Evolutionary conservation across 1,140 invertebrate species (phyloP), one percentile per base, ranked within the genome.

Genomic region (Wiebesia pumilae): DNA sequence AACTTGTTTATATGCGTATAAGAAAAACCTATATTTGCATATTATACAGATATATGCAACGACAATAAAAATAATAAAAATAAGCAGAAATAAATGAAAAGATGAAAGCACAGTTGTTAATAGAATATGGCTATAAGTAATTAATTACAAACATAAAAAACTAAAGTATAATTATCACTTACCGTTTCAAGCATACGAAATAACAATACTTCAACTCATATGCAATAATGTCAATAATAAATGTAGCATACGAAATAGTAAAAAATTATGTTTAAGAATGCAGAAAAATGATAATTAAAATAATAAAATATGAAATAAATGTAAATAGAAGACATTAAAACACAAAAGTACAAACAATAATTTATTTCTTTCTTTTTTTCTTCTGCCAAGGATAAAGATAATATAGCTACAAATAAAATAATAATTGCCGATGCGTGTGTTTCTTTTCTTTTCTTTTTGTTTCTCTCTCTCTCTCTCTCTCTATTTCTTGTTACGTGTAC

Each of bases 321-420:
- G 67, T 75, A 88, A 87, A 88, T 89, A 88, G 87, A 88, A 89
- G 88, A 90, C 87, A 87, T 86, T 87, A 89, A 69, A 91, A 91
- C 90, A 88, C 89, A 92, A 90, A 91, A 90, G 89, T 93, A 92
- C 91, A 93, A 93, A 94, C 92, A 94, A 94, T 94, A 94, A 94
- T 94, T 94, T 94, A 94, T 94, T 94, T 90, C 87, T 91, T 94
- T 93, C 93, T 93, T 93, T 71, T 87, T 81, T 84, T 67, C 33
- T 78, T 78, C 35, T 84, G 77, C 67, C 88, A 92, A 92, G 82
- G 82, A 87, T 87, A 84, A 79, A 84, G 58, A 84, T 84, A 87
- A 65, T 83, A 83, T 92, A 91, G 92, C 91, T 94, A 94, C 93
- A 94, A 89, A 92, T 79, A 91, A 92, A 93, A 91, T 92, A 88